Base-by-base conservation (phyloP, 92 coral and sea anemone species). In the Porites divaricata region DNA sequence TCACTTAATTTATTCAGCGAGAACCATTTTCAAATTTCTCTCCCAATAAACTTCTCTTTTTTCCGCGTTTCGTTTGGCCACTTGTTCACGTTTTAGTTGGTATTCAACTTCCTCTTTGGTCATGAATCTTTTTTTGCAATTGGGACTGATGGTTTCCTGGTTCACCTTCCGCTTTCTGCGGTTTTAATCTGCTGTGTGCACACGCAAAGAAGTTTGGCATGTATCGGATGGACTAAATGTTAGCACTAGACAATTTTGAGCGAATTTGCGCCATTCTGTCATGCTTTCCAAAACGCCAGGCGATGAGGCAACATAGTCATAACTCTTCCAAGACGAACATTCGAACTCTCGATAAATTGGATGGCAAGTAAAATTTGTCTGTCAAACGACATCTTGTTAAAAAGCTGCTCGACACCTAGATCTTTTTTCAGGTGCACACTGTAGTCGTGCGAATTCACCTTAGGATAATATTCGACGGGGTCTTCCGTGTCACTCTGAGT, bases 81-180 rank as follows among this genome's bases (percentile, higher is more conserved):
- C 48, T 23, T 48, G 71, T 25, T 79, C 73, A 2, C 11, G 48
- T 67, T 67, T 79, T 7, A 79, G 26, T 22, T 65, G 84, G 9
- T n/a, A 52, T 20, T 79, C 73, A 1, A 79, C 49, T 19, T 79
- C 84, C 41, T 79, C 75, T 65, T 45, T 79, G n/a, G 84, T 64
- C 74, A 79, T 54, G 41, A 64, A 79, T 17, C 84, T 56, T n/a
- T 79, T 79, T 48, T 79, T 79, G 75, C 84, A 79, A 16, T 61
- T 45, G 9, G 75, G 75, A 68, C 12, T 22, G 19, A 79, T 16
- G 9, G 35, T 76, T 76, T 21, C 19, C 13, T 76, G 35, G 8
- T 56, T 21, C 1, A 21, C 67, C 80, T 76, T 76, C 23, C 80
- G 56, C 48, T 76, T 76, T n/a, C 54, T 54, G 22, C 62, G 80